Evolutionary conservation across 2,888 invertebrate genomes (phyloP).

Genomic region (Pheosia gnoma): DNA sequence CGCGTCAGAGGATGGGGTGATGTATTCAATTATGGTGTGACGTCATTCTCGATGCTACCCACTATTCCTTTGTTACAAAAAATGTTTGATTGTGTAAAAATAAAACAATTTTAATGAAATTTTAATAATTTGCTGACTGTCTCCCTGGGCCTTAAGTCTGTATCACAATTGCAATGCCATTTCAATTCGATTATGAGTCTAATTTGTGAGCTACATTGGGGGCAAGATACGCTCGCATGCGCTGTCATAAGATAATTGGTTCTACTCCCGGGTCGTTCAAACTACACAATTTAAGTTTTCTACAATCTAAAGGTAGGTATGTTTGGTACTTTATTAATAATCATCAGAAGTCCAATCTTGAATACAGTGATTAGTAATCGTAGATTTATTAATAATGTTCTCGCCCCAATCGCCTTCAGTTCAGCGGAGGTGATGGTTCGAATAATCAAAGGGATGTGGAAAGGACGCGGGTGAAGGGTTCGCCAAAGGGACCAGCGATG

Average conservation of each 20-base stretch:
- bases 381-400: constrained; percentile 12
- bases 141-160: too few species aligned
- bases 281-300: neutral
- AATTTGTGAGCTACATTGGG: too few species aligned
- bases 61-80: constrained; percentile 31
- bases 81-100: neutral
- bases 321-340: too few species aligned
- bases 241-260: too few species aligned
- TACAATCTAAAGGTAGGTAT: neutral
- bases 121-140: too few species aligned
- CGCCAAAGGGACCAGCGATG: constrained; percentile 15
- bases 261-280: too few species aligned
- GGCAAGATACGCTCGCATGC: too few species aligned
- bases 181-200: too few species aligned
- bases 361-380: constrained; percentile 12
- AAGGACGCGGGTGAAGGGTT: constrained; percentile 7
- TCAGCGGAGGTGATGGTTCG: constrained; percentile 25
- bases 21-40: constrained; percentile 30
- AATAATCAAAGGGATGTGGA: constrained; percentile 34
- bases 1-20: constrained; percentile 30
- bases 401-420: constrained; percentile 11
- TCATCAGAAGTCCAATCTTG: neutral
- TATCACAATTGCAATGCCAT: too few species aligned
- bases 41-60: constrained; percentile 30
- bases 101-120: too few species aligned